Evolutionary conservation across 2,797 vertebrate species (phyloP), one percentile per base, ranked within the genome.

Genomic region (Enteromius mattozi): DNA sequence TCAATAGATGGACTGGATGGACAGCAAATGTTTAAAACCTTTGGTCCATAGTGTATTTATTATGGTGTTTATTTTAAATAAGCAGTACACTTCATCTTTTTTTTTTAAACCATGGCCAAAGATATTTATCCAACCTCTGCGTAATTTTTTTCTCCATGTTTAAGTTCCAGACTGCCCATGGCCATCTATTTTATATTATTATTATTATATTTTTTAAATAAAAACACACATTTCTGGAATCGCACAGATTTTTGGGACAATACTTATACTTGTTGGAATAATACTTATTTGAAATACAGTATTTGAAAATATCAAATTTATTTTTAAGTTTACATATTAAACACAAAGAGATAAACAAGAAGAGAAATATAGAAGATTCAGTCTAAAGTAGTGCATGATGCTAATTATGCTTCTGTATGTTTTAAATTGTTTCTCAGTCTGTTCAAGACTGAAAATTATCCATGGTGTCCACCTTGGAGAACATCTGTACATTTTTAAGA

Each of bases 401-500:
- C 21, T 84, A 49, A 70, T 47, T 51, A 51, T 70, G 74, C 30
- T 51, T 51, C 9, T 49, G 37, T 70, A 37, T 65, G 59, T 75
- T 82, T 82, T 27, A 75, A 66, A 2, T 27, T 19, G 33, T 54
- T 83, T 66, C 56, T 76, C 19, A 54, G 33, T 83, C 59, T 24
- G 45, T 30, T 61, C 71, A 40, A 84, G 71, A n/a, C 68, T 61
- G 51, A 17, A 51, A 79, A 70, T 71, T 0, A 68, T 47, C 49
- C 80, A 76, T 74, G 71, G 63, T 54, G 33, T 77, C 66, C 69
- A 82, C 56, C 24, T 42, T 35, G 75, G 78, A 68, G 69, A 70
- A 83, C 85, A 87, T 81, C 85, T 86, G 86, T 81, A 21, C 45
- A 78, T 24, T 69, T 54, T 75, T 82, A 81, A 37, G 63, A 27